Base-by-base conservation (phyloP, 2,113 vertebrate species). In the Poicephalus meyeri region DNA sequence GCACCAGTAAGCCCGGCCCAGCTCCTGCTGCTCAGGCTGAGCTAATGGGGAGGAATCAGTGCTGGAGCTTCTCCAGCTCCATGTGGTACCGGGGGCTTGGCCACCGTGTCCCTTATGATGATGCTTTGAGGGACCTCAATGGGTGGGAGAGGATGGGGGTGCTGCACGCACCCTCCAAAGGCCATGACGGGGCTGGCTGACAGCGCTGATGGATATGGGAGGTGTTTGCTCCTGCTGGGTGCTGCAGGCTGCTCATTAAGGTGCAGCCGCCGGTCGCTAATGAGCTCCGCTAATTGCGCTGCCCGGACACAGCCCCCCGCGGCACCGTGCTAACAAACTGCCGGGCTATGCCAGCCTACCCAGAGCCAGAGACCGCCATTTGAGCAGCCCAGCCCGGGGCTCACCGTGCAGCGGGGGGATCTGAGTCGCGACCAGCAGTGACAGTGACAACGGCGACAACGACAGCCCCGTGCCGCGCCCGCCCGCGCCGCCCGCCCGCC, bases 41-140 rank as follows among this genome's bases (percentile, higher is more conserved):
- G 41, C 47, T 50, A 19, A 55, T 0, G 2, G 28, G 29, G 5
- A 23, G 33, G 25, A 18, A 13, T 10, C 1, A 0, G 4, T 24
- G 63, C 14, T 3, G 6, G 42, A 20, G 58, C 46, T 9, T 29
- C 14, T 44, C 3, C 52, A 58, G 81, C 16, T 20, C 21, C 56
- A 58, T n/a, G 56, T 58, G 1, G 47, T 33, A n/a, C 68, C 9
- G 16, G 12, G 3, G 16, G 17, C 10, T 42, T 13, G 65, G 52
- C 47, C 39, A 3, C 65, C 7, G 0, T 1, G 42, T 13, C 49
- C 42, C 47, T 11, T 1, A 0, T 0, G 16, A 1, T 0, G 58
- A 4, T 3, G 15, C 12, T 10, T 11, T 8, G 39, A 33, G 58
- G 58, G 56, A 19, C 4, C 0, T 5, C 39, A 33, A 1, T 0